Base-by-base conservation (phyloP, 2,113 vertebrate genomes). In the Neoarius graeffei region DNA sequence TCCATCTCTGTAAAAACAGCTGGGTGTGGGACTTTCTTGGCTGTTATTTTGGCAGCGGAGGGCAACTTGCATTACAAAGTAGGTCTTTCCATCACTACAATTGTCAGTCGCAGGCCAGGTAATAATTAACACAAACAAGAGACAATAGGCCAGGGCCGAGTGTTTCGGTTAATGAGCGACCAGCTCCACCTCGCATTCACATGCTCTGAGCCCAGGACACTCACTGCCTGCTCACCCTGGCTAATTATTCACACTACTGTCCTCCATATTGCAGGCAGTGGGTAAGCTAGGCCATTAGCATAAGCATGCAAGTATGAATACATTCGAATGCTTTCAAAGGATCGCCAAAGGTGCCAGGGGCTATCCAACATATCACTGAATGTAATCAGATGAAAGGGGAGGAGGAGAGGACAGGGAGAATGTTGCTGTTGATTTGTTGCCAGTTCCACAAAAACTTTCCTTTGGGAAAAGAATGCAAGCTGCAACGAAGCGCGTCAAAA, bases 121-220 rank as follows among this genome's bases (percentile, higher is more conserved):
- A 95, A 96, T 95, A 91, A 96, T 96, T 95, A 96, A 94, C 94
- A 92, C 92, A 92, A 94, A 92, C 93, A 92, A 71, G 71, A 92
- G 91, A 95, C 94, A 96, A 95, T 94, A 87, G 91, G 87, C 81
- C 88, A 66, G 80, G 66, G 66, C 87, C 83, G 71, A 88, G 92
- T 54, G 85, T 90, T 91, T 88, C 86, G 89, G 92, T 89, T 92
- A 91, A 93, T 91, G 90, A 89, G 91, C 50, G n/a, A 87, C 83
- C 85, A 81, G 87, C 91, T 87, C 89, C 92, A 90, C 91, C 92
- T 91, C 83, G 17, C 81, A 91, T 89, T 91, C 91, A 91, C 91
- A 86, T 76, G 82, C 90, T 86, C 69, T 54, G 64, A 83, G 82
- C 59, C 85, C 57, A 11, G 71, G 59, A 42, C 86, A 66, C 89